Conservation (phyloP, 2,113 vertebrate genomes). For the Piprites chloris region DNA sequence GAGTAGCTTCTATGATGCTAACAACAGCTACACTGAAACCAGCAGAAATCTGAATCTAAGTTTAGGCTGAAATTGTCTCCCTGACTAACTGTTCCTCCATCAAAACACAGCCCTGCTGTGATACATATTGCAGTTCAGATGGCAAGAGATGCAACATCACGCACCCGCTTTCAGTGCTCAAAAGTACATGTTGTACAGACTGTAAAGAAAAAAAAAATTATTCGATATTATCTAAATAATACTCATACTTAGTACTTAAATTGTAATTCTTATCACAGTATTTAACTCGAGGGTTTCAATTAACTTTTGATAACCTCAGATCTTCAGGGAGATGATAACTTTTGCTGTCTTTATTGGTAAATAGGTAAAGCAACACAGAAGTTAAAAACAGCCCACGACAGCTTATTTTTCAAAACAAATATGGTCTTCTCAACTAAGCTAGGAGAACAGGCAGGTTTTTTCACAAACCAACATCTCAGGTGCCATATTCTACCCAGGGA, state of each 20-base stretch:
- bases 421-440: background rate
- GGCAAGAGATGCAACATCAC: background rate
- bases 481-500: background rate
- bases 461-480: background rate
- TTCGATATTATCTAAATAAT: background rate
- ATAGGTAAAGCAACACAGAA: background rate
- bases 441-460: background rate
- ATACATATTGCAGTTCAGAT: conserved; percentile 26
- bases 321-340: background rate
- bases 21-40: background rate
- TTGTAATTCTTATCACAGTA: background rate
- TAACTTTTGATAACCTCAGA: background rate
- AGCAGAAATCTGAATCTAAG: background rate
- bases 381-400: background rate
- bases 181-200: background rate
- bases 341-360: background rate
- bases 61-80: conserved; percentile 1
- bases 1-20: background rate
- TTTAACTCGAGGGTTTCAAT: background rate
- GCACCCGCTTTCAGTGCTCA: background rate
- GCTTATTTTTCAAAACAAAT: background rate
- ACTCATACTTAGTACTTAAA: background rate
- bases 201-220: background rate
- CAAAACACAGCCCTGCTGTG: conserved; percentile 2
- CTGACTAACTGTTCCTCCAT: background rate